phyloP scores from a whole-genome alignment of 2,113 vertebrate genomes.

The Oryzias celebensis region DNA sequence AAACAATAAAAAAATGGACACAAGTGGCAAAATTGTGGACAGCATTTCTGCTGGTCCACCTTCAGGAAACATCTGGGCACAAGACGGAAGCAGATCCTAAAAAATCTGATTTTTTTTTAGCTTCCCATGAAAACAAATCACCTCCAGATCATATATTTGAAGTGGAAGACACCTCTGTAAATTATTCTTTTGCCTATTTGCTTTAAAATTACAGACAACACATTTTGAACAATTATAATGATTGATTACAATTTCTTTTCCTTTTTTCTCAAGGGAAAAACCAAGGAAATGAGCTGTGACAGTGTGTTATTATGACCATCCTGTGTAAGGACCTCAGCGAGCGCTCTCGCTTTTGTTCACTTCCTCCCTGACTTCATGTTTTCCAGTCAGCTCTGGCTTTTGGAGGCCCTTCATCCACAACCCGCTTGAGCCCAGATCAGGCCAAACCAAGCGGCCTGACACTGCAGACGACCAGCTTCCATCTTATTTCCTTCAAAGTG shows the following conservation, averaged over 20 bases:
- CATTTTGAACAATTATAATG: too few species aligned
- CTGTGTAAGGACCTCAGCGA: slow-evolving; percentile 34
- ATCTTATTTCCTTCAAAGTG: background rate
- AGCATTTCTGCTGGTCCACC: slow-evolving; percentile 39
- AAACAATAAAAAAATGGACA: background rate
- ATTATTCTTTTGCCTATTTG: background rate
- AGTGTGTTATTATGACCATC: slow-evolving; percentile 53
- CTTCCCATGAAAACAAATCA: slow-evolving; percentile 42
- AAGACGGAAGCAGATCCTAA: slow-evolving; percentile 50
- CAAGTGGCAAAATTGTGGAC: slow-evolving; percentile 40
- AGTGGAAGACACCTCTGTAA: background rate
- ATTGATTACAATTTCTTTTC: background rate
- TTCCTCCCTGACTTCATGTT: slow-evolving; percentile 79
- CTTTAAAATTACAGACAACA: slow-evolving; percentile 6
- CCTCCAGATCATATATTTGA: slow-evolving; percentile 4
- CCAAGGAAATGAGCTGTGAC: slow-evolving; percentile 33
- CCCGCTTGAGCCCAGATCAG: slow-evolving; percentile 53
- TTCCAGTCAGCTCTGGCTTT: slow-evolving; percentile 72
- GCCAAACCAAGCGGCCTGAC: slow-evolving; percentile 35
- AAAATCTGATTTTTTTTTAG: slow-evolving; percentile 23
- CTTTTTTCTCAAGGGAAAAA: slow-evolving; percentile 30
- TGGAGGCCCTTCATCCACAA: slow-evolving; percentile 38
- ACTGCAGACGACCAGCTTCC: slow-evolving; percentile 25
- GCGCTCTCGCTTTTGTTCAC: slow-evolving; percentile 64
- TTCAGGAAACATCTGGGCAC: slow-evolving; percentile 76